Percentiles rank a stretch among this genome's conserved stretches.
These are phyloP conservation scores for Propithecus coquereli DNA, from an alignment of 2,113 vertebrate genomes.

Conservation along the genomic window DNA sequence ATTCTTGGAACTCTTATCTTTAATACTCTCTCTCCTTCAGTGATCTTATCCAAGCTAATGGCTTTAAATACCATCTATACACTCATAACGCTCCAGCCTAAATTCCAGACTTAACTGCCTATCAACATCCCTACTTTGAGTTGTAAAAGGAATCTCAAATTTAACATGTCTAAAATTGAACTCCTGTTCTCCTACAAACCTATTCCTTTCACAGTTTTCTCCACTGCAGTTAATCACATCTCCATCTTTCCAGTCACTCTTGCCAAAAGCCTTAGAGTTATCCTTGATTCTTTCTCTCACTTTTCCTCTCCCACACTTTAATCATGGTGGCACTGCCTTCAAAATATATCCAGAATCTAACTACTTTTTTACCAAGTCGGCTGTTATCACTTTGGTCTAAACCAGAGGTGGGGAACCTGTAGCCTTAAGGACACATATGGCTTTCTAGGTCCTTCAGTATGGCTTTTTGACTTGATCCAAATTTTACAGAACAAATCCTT, in stretches of 20 bases:
- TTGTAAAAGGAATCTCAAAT: background rate
- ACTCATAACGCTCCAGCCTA: background rate
- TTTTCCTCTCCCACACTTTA: background rate
- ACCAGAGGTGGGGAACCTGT: background rate
- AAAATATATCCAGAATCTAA: constrained; percentile 1
- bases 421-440: too few relatives aligned
- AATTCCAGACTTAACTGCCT: background rate
- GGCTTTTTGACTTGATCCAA: too few relatives aligned
- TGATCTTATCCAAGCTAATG: background rate
- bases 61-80: background rate
- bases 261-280: background rate
- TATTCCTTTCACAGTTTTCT: background rate
- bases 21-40: background rate
- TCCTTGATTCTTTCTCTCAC: background rate
- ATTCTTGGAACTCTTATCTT: background rate
- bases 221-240: background rate
- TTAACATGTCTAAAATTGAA: background rate
- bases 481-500: too few relatives aligned
- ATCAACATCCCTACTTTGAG: background rate
- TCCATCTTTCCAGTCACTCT: background rate
- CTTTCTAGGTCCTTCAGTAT: too few relatives aligned
- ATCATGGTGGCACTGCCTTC: background rate
- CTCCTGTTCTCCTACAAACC: background rate
- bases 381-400: background rate
- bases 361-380: background rate